Percentiles rank a stretch among this genome's conserved stretches.
These are phyloP conservation scores for Microctenopoma steveboyesi DNA, from an alignment of 2,797 vertebrate genomes.

Conservation along the genomic window DNA sequence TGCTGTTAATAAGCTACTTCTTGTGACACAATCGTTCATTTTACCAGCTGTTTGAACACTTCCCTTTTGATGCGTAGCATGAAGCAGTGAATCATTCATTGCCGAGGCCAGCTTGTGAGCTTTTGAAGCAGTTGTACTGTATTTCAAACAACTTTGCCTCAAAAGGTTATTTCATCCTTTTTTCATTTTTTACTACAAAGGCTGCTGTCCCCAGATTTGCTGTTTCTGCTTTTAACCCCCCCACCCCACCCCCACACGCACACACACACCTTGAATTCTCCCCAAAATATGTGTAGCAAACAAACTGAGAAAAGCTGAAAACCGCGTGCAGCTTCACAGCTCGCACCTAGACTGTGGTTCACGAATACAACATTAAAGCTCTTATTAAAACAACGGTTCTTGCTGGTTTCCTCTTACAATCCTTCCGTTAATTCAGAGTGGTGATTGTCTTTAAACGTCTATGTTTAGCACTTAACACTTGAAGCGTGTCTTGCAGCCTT, in stretches of 20 bases:
- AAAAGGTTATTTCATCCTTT: neutral
- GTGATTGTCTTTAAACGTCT: constrained; percentile 25
- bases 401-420: constrained; percentile 3
- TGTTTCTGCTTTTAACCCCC: neutral
- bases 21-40: constrained; percentile 45
- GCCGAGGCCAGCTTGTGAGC: constrained; percentile 20
- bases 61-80: constrained; percentile 38
- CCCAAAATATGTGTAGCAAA: constrained; percentile 11
- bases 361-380: constrained; percentile 5
- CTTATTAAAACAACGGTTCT: constrained; percentile 19
- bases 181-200: neutral
- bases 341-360: constrained; percentile 1
- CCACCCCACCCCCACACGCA: neutral
- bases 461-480: constrained; percentile 35
- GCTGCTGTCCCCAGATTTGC: neutral
- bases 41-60: constrained; percentile 19
- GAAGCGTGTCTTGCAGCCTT: constrained; percentile 15
- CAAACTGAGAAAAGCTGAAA: constrained; percentile 6
- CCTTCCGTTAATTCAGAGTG: constrained; percentile 52
- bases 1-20: constrained; percentile 16
- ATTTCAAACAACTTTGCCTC: constrained; percentile 7
- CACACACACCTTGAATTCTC: neutral
- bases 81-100: constrained; percentile 38
- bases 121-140: constrained; percentile 5
- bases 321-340: neutral